Evolutionary conservation across 2,113 vertebrate species (phyloP), one percentile per base, ranked within the genome.

Genomic region (Nothoprocta perdicaria): DNA sequence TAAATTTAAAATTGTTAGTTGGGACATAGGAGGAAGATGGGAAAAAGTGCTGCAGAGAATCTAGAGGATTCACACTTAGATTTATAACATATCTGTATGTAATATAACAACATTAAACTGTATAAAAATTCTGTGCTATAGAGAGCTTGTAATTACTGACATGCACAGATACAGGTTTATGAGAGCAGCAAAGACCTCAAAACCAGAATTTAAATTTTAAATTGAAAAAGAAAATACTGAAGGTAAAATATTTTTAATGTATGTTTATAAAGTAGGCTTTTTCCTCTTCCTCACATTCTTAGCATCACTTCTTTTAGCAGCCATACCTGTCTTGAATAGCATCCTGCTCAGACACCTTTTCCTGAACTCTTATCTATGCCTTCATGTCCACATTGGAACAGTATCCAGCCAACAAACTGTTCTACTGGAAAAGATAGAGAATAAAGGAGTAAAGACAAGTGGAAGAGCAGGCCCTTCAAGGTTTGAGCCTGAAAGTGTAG

Each of bases 211-310:
- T 40, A 35, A 22, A 22, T 40, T 80, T 75, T 23, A 74, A 78
- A 12, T 11, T n/a, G 1, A 11, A 4, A 4, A 45, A 71, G 67
- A 79, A 65, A n/a, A 12, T 24, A 4, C 0, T 33, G 8, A 24
- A 87, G 33, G 79, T 46, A 72, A 45, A 48, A 38, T 61, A 61
- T 29, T 35, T 77, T 80, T 86, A 71, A 10, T 84, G 23, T 0
- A 4, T 58, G 4, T 73, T 68, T 66, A 12, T 10, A 62, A n/a
- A 22, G 26, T 33, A 8, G 2, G 3, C 2, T 29, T 68, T 71
- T 9, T 55, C 33, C 4, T 72, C 22, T 81, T 65, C 24, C 16
- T 40, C 17, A 58, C 69, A 15, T 1, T 10, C 12, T 67, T 61
- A 23, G 60, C 40, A 2, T 0, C 3, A 26, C 24, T 16, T 72